Conservation (phyloP, 2,888 invertebrate genomes). For the Mythimna ferrago region DNA sequence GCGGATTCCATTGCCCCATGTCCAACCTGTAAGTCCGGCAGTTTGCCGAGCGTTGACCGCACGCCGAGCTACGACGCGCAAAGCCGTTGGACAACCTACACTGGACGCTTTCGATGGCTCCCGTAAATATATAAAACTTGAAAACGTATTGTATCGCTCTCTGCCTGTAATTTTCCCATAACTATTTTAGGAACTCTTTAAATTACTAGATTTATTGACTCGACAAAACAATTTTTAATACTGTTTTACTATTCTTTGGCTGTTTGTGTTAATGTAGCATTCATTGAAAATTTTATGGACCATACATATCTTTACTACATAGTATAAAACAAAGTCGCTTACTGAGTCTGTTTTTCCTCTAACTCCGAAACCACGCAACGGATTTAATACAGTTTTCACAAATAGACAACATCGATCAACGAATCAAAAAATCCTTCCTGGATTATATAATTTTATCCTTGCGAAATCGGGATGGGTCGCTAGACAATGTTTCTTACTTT, state of each 20-base stretch:
- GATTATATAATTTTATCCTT: background rate
- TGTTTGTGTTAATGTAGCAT: background rate
- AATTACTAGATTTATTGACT: background rate
- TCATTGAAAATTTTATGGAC: background rate
- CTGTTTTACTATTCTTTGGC: constrained; percentile 3
- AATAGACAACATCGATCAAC: background rate
- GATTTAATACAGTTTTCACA: background rate
- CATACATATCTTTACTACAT: background rate
- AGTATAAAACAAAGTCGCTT: background rate
- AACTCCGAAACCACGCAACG: background rate
- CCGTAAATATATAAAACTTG: constrained; percentile 68
- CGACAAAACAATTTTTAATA: background rate
- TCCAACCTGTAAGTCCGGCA: constrained; percentile 90
- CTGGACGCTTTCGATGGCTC: constrained; percentile 81
- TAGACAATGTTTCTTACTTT: background rate
- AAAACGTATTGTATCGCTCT: constrained; percentile 49
- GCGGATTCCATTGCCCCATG: constrained; percentile 89
- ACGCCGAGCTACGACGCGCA: constrained; percentile 79
- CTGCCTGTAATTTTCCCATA: constrained; percentile 17
- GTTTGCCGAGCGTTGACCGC: constrained; percentile 90
- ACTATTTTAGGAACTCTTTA: constrained; percentile 16
- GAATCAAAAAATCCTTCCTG: no score
- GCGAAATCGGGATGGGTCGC: background rate
- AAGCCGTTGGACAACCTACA: constrained; percentile 83
- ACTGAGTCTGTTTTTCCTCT: background rate